Evolutionary conservation across 2,113 vertebrate genomes (phyloP), one percentile per base, ranked within the genome.

Genomic region (Centropus bengalensis): DNA sequence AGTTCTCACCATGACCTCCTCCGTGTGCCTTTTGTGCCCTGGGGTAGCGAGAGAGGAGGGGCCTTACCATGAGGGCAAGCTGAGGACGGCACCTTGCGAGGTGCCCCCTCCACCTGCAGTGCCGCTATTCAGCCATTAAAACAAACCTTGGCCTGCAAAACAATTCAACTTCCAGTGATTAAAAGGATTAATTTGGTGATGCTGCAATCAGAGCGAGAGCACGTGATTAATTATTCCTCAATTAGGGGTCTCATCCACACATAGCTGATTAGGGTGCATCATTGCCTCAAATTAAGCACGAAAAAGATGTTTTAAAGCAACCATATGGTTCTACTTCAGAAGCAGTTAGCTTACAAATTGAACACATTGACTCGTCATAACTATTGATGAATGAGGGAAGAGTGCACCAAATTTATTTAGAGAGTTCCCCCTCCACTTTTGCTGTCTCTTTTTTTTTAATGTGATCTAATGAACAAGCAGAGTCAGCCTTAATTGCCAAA

Each of bases 281-380:
- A 96, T 98, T 97, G 96, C 96, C 95, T 95, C 97, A 97, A 98
- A 98, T 97, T 97, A 98, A 96, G 94, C 96, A 97, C 82, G 64
- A 94, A 96, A 98, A 90, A 82, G 96, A 94, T 91, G 96, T 96
- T 97, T 96, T 96, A 94, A 95, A 75, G 88, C 93, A 85, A 97
- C 88, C 98, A 97, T 97, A 97, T 97, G 98, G 97, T 89, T 94
- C 86, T 66, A 90, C 97, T 97, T 97, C 96, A 96, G 91, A 95
- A 97, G 96, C 60, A 75, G 96, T 97, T 93, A 96, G 94, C 64
- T 94, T 96, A 95, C 95, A 96, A 96, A 96, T 71, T 91, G 94
- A 93, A 88, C 82, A 2, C 80, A 63, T 55, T 62, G 96, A 92
- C 82, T 93, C 86, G 75, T 78, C 74, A 19, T 75, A 86, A 82